Evolutionary conservation across 2,113 vertebrate genomes (phyloP).

Genomic region (Neolamprologus variostigma): DNA sequence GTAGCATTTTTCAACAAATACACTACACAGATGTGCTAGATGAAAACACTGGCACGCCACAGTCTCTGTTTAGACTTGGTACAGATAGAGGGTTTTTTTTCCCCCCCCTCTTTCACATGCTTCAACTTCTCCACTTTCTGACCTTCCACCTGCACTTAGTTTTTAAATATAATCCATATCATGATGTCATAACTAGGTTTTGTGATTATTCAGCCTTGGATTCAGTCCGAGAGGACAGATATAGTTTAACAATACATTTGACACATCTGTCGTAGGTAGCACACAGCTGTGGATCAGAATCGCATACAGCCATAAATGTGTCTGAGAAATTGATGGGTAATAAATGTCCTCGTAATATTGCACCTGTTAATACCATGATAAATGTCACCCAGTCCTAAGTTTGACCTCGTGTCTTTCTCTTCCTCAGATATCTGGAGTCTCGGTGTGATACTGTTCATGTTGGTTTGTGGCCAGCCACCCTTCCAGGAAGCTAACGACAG

Average conservation of each 20-base stretch:
- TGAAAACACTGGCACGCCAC: not conserved
- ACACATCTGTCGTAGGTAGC: not conserved
- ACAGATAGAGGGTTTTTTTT: fast-evolving
- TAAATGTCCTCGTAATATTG: not conserved
- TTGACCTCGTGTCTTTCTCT: not conserved
- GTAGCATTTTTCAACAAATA: not conserved
- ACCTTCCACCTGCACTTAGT: not conserved
- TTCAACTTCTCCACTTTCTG: not conserved
- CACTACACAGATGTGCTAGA: not conserved
- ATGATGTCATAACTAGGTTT: not conserved
- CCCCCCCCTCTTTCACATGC: not conserved
- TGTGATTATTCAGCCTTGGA: not conserved
- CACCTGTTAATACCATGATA: not conserved
- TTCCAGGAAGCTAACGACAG: conserved; percentile 99
- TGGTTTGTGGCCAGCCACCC: conserved; percentile 94
- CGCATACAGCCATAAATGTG: not conserved
- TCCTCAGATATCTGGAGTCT: conserved; percentile 94
- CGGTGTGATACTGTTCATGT: conserved; percentile 97
- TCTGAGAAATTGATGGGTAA: not conserved
- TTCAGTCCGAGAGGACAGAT: not conserved
- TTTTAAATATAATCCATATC: not conserved
- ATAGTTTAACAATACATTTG: not conserved
- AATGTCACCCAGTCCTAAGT: not conserved
- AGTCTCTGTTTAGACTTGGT: not conserved
- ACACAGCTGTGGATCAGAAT: not conserved